These are phyloP conservation scores for Mycalesis mineus DNA, from an alignment of 2,888 invertebrate genomes.

Conservation along the genomic window DNA sequence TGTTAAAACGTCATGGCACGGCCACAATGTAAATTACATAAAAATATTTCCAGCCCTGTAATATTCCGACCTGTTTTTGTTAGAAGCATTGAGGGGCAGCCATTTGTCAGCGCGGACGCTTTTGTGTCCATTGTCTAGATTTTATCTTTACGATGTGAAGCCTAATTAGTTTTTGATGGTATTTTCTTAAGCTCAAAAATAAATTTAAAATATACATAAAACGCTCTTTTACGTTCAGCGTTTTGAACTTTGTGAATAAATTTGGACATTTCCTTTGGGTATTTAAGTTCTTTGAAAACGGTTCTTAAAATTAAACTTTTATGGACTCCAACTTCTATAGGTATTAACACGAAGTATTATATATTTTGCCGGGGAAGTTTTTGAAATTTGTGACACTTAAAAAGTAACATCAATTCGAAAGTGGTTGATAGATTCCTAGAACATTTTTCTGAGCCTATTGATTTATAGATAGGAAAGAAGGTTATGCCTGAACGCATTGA, in stretches of 20 bases:
- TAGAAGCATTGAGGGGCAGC: constrained; percentile 11
- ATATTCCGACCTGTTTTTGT: constrained; percentile 17
- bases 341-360: not conserved
- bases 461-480: no score
- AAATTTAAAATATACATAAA: not conserved
- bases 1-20: not conserved
- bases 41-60: constrained; percentile 2
- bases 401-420: no score
- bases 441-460: no score
- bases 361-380: constrained; percentile 6
- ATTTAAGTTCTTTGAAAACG: not conserved
- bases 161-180: constrained; percentile 17
- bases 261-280: not conserved
- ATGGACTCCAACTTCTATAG: not conserved
- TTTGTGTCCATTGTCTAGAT: constrained; percentile 22
- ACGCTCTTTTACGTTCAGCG: not conserved
- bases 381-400: no score
- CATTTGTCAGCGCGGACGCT: constrained; percentile 18
- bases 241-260: not conserved
- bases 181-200: constrained; percentile 3
- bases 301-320: not conserved
- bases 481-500: no score
- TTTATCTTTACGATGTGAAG: constrained; percentile 13
- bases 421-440: no score
- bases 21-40: constrained; percentile 4